phyloP scores from a whole-genome alignment of 2,113 vertebrate genomes.

The Callospermophilus lateralis region DNA sequence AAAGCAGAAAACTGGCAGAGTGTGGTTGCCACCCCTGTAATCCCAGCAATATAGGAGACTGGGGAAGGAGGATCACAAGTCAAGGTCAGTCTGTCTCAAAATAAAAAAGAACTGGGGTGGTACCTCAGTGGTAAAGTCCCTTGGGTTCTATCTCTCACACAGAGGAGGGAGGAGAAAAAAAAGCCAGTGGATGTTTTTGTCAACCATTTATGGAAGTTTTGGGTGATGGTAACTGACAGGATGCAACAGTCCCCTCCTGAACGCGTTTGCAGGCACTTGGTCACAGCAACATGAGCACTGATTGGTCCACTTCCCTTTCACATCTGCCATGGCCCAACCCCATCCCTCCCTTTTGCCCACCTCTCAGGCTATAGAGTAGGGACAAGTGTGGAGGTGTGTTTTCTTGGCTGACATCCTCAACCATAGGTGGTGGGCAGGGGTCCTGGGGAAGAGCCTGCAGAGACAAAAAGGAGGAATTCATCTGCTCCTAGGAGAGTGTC shows the following conservation, averaged over 20 bases:
- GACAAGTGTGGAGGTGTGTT: neutral
- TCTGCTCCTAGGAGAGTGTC: neutral
- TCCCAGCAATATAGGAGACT: neutral
- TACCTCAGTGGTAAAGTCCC: neutral
- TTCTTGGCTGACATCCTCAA: neutral
- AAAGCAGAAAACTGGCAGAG: neutral
- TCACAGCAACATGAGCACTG: fast-evolving
- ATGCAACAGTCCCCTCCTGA: neutral
- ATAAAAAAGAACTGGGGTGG: neutral
- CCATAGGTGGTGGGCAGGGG: fast-evolving
- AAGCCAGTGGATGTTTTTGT: neutral
- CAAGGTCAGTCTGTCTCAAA: neutral
- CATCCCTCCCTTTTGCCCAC: fast-evolving
- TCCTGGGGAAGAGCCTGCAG: neutral
- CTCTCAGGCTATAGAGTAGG: neutral
- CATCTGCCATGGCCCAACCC: neutral
- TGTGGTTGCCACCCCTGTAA: neutral
- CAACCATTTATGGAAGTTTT: neutral
- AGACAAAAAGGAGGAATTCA: neutral
- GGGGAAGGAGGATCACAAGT: neutral
- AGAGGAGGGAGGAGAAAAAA: neutral
- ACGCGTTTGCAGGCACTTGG: neutral
- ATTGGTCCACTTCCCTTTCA: neutral
- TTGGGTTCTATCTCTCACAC: neutral
- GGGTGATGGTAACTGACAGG: neutral